Conservation (phyloP, 2,113 vertebrate genomes). For the Sorex fumeus region DNA sequence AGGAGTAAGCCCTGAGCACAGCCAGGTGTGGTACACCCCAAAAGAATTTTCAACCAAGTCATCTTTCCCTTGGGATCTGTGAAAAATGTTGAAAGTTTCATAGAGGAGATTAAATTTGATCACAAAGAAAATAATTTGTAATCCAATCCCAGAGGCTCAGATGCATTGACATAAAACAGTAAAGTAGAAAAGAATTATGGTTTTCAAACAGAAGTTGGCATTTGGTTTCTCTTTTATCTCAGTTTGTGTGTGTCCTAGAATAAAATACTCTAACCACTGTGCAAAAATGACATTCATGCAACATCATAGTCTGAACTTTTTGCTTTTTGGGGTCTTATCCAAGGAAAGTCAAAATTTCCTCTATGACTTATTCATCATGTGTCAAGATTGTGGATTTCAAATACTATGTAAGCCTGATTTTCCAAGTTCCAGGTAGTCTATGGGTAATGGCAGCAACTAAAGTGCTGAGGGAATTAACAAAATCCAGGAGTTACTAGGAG, state of each 20-base stretch:
- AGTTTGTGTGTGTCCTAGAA: conserved; percentile 74
- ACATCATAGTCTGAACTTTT: conserved; percentile 65
- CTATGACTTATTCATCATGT: conserved; percentile 25
- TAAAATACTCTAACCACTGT: conserved; percentile 73
- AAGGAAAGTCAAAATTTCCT: conserved; percentile 74
- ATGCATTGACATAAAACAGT: conserved; percentile 77
- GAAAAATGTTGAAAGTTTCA: conserved; percentile 73
- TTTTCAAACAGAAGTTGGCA: conserved; percentile 82
- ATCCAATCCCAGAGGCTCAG: conserved; percentile 66
- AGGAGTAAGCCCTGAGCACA: no score
- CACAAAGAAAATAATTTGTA: conserved; percentile 81
- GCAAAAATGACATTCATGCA: conserved; percentile 66
- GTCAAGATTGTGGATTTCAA: conserved; percentile 78
- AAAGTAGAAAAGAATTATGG: conserved; percentile 78
- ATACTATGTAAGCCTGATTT: conserved; percentile 56
- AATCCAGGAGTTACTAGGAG: background rate
- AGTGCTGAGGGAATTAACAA: conserved; percentile 30
- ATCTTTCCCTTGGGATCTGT: conserved; percentile 78
- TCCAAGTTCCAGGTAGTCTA: conserved; percentile 61
- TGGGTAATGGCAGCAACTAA: conserved; percentile 1
- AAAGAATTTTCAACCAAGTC: conserved; percentile 57
- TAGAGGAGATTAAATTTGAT: conserved; percentile 81
- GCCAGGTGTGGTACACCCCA: no score
- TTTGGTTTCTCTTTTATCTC: conserved; percentile 80
- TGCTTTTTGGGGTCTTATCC: conserved; percentile 74